Evolutionary conservation across 2,888 invertebrate species (phyloP), one percentile per base, ranked within the genome.

Genomic region (Pachydiplax longipennis): DNA sequence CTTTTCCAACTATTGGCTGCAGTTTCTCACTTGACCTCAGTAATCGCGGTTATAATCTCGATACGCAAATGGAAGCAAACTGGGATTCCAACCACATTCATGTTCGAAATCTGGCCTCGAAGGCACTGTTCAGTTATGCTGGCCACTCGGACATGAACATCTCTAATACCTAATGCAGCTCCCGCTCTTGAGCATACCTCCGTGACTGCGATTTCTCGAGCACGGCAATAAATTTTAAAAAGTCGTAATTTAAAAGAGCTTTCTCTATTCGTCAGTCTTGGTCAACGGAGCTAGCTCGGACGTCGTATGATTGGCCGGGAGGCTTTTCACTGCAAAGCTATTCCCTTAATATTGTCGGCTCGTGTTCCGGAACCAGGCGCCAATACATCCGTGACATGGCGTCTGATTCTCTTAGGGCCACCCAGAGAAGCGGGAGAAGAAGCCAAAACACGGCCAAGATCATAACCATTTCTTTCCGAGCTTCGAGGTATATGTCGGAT

Each of bases 301-400:
- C 25, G 44, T 3, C 8, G 5, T 6, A 8, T 35, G 3, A 61
- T 61, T 61, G 35, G 87, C 53, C 37, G 61, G 8, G 58, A 18
- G 87, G 25, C 61, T 18, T 25, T 83, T 31, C 31, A 87, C 31
- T 15, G 58, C 37, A 31, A 53, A 53, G 31, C 58, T 82, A 48
- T 82, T 58, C 83, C 61, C 25, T 31, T 73, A 31, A 37, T 58
- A 61, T 35, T 15, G 58, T 87, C 37, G 31, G n/a, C 87, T 25
- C 37, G 61, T 37, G 61, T 58, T 65, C 87, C 37, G 87, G 87
- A 37, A 44, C 61, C 53, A 35, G 31, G 37, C 87, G 65, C 87
- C 87, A 61, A 65, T 87, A n/a, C 87, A 40, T 61, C 35, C 87
- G 61, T 87, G 87, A 87, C 83, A 83, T 83, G 83, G 83, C 22